phyloP scores from a whole-genome alignment of 1,140 invertebrate genomes.

The Drosophila nasuta region DNA sequence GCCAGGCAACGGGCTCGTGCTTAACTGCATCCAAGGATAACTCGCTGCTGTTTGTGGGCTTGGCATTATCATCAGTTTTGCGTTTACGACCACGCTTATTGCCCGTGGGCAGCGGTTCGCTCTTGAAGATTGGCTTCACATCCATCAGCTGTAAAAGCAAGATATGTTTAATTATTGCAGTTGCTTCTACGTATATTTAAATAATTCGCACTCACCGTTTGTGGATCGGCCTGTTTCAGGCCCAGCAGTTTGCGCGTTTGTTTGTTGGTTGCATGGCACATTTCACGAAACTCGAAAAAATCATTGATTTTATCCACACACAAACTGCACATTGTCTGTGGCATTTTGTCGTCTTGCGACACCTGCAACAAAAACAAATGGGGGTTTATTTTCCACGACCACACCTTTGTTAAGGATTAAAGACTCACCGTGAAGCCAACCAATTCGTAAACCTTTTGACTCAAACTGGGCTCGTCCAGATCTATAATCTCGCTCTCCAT shows the following conservation, averaged over 20 bases:
- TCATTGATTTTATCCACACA: constrained; percentile 88
- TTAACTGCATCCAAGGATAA: constrained; percentile 39
- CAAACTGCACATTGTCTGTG: constrained; percentile 86
- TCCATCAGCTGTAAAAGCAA: constrained; percentile 37
- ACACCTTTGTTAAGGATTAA: neutral
- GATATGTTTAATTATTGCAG: neutral
- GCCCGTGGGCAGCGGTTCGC: constrained; percentile 23
- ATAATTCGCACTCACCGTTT: constrained; percentile 40
- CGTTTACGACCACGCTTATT: constrained; percentile 58
- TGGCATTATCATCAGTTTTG: constrained; percentile 46
- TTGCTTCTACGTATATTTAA: neutral
- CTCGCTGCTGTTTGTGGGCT: constrained; percentile 15
- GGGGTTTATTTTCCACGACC: neutral
- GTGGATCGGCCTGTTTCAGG: constrained; percentile 64
- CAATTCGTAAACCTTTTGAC: constrained; percentile 71
- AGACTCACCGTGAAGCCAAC: constrained; percentile 70
- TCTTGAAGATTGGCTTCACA: constrained; percentile 53
- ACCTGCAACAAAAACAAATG: constrained; percentile 80
- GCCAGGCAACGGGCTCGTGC: constrained; percentile 49
- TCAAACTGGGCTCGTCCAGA: constrained; percentile 71
- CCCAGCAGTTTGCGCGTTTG: constrained; percentile 85
- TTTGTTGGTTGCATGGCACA: constrained; percentile 86
- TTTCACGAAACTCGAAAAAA: constrained; percentile 87
- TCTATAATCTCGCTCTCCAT: constrained; percentile 53
- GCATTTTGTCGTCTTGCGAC: constrained; percentile 86